Evolutionary conservation across 2,113 vertebrate genomes (phyloP).

Genomic region (Alethe diademata): DNA sequence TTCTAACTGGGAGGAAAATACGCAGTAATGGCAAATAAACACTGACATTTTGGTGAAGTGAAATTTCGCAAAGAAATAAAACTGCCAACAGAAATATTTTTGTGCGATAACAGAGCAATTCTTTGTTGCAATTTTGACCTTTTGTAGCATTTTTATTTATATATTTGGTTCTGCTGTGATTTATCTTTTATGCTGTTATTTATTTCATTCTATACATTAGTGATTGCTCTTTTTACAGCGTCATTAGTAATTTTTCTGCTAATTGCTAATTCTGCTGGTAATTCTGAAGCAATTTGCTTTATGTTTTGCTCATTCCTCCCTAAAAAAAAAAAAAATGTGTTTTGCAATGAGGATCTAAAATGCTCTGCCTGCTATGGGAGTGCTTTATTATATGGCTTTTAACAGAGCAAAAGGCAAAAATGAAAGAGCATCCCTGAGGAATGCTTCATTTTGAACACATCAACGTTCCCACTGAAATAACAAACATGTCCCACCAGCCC

Average conservation of each 20-base stretch:
- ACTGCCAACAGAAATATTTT: slow-evolving; percentile 35
- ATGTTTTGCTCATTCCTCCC: neutral
- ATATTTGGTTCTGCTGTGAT: slow-evolving; percentile 10
- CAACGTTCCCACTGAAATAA: slow-evolving; percentile 31
- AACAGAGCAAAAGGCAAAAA: neutral
- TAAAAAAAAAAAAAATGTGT: neutral
- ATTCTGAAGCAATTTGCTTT: neutral
- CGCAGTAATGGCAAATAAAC: neutral
- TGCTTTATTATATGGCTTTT: neutral
- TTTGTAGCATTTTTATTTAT: slow-evolving; percentile 12
- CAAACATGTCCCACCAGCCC: neutral
- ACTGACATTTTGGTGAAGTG: neutral
- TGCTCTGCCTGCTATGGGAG: neutral
- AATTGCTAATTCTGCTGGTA: neutral
- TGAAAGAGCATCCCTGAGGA: neutral
- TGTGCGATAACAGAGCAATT: neutral
- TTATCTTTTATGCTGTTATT: slow-evolving; percentile 42
- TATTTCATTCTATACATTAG: slow-evolving; percentile 4
- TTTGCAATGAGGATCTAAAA: neutral
- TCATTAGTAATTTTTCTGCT: slow-evolving; percentile 32
- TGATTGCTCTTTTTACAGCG: neutral
- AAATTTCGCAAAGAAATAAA: neutral
- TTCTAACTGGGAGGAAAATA: neutral
- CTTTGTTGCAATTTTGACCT: neutral
- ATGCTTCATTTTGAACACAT: slow-evolving; percentile 42